Base-by-base conservation (phyloP, 2,113 vertebrate species). In the Microcebus ravelobensis region DNA sequence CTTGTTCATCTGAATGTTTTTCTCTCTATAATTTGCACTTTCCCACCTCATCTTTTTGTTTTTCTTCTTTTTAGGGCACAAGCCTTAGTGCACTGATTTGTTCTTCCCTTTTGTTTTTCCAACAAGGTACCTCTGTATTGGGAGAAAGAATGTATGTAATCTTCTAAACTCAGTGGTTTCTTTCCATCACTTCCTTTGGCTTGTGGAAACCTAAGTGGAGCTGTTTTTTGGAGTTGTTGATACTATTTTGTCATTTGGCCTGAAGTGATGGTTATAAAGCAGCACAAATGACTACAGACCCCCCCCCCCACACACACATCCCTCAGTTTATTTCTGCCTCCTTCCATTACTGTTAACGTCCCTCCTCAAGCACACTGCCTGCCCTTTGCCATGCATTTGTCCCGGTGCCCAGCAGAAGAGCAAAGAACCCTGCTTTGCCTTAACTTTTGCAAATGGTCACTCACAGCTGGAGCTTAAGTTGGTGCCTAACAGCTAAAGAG, bases 1-100 rank as follows among this genome's bases (percentile, higher is more conserved):
- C 39, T 67, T 95, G 5, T 55, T 93, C 13, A 84, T 31, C 29
- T 74, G 65, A 95, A 15, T 74, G 45, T 12, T 36, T 76, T 17
- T 91, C 57, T 79, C 34, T 34, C 3, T 55, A 5, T 79, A 71
- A 81, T 88, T 91, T 80, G 27, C 13, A 8, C 17, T 6, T 9
- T 4, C 27, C 0, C 2, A 1, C 1, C 4, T n/a, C 14, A 23
- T 45, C 8, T 6, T 50, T 73, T 52, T 42, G 2, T 21, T 70
- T 55, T 76, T 94, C 5, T 87, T 81, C 45, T 95, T 95, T 96
- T 68, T 73, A 63, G 85, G 12, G 21, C 36, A 15, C 5, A 71
- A 52, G 12, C 14, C 45, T 82, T 57, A n/a, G 11, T 8, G 7
- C 31, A 34, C 27, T 73, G 45, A n/a, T 96, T 76, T 76, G 39